Evolutionary conservation across 2,888 invertebrate species (phyloP).

Genomic region (Crepidodera aurea): DNA sequence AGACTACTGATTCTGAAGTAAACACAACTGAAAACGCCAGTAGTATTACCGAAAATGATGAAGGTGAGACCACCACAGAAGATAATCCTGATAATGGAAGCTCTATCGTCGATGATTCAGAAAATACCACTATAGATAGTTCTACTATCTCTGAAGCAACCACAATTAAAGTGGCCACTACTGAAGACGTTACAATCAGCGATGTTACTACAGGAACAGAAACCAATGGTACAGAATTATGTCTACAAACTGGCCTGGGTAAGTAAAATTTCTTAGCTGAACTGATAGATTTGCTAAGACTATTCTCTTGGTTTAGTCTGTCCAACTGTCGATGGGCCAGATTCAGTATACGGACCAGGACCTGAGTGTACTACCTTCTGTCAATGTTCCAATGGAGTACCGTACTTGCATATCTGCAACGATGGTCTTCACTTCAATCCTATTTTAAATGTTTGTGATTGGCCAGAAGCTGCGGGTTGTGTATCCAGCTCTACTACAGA

Average conservation of each 20-base stretch:
- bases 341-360: constrained; percentile 31
- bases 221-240: background rate
- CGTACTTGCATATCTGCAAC: constrained; percentile 35
- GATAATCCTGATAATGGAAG: too few relatives aligned
- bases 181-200: background rate
- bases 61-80: constrained; percentile 1
- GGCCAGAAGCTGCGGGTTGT: constrained; percentile 41
- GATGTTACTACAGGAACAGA: background rate
- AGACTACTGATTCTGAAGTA: too few relatives aligned
- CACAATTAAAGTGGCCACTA: background rate
- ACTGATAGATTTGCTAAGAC: background rate
- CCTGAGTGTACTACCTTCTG: constrained; percentile 39
- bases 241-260: background rate
- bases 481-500: background rate
- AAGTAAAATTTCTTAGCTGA: background rate
- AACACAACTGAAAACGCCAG: too few relatives aligned
- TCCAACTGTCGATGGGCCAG: constrained; percentile 30
- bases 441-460: constrained; percentile 37
- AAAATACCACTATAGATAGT: background rate
- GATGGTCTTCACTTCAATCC: constrained; percentile 38
- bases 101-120: too few relatives aligned
- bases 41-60: too few relatives aligned
- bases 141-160: background rate
- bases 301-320: constrained; percentile 28
- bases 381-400: constrained; percentile 38